Evolutionary conservation across 1,140 invertebrate species (phyloP), one percentile per base, ranked within the genome.

Genomic region (Macrosteles quadrilineatus): DNA sequence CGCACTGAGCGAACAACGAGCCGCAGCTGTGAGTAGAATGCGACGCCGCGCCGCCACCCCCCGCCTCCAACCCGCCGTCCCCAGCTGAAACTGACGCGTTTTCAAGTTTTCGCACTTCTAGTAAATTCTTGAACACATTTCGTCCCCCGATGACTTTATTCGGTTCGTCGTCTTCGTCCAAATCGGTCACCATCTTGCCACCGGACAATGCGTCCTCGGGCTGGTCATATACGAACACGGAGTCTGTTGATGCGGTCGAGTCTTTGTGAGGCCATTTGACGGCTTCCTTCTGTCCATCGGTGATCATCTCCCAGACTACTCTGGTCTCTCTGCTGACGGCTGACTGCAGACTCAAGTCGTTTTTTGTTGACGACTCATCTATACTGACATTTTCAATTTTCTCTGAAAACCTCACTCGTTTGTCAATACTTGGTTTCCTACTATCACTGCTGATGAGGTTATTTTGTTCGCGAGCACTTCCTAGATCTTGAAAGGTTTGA

Each of bases 1-100:
- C 73, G 71, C 77, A 80, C 72, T 79, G 78, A 21, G 77, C 77
- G 71, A 75, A 81, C 36, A 80, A 72, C 75, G 79, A 80, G 57
- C 79, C 80, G 73, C 80, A 81, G 65, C 76, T 78, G 75, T 81
- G 78, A 6, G 75, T 73, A 12, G 32, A 12, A 19, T 14, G 32
- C 9, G 32, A 6, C 63, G 40, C 32, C 32, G 32, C 63, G n/a
- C 32, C 25, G 17, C 23, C 63, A 23, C 63, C 40, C 19, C 23
- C 29, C 23, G 27, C 23, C 40, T 19, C 32, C 21, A 1, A 17
- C 14, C 31, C 63, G 19, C 40, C 63, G 62, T 29, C 30, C 4
- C 27, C 17, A 23, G 30, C 62, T 1, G 62, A 64, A 17, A 36
- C 25, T 30, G 62, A 64, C n/a, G 36, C 4, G 17, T 30, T 64